These are phyloP conservation scores for Xiphophorus hellerii DNA, from an alignment of 2,113 vertebrate genomes.

Conservation along the genomic window DNA sequence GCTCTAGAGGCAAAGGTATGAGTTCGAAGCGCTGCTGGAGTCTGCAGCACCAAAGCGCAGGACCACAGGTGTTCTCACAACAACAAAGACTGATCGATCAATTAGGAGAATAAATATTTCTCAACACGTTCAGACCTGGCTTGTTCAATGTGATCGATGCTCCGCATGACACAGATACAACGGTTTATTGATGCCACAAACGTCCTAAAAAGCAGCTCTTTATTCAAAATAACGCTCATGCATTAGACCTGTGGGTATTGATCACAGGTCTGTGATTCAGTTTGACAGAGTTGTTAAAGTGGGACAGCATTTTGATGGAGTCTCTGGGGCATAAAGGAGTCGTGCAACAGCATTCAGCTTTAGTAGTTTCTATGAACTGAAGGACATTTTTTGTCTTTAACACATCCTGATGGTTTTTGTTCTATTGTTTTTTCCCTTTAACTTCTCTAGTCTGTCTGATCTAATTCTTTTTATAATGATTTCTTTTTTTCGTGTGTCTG, in stretches of 20 bases:
- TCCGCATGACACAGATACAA: slow-evolving; percentile 23
- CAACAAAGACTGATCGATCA: slow-evolving; percentile 45
- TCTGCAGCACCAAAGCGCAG: neutral
- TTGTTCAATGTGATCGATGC: slow-evolving; percentile 52
- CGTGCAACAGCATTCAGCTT: neutral
- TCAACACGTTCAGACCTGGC: slow-evolving; percentile 24
- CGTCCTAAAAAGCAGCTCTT: slow-evolving; percentile 38
- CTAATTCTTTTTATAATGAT: neutral
- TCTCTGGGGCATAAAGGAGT: slow-evolving; percentile 1
- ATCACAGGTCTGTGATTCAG: slow-evolving; percentile 40
- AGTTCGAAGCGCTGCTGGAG: slow-evolving; percentile 42
- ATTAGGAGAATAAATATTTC: slow-evolving; percentile 63
- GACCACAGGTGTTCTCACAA: slow-evolving; percentile 55
- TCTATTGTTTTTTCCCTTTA: neutral
- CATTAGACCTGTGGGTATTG: slow-evolving; percentile 32
- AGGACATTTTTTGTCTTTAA: slow-evolving; percentile 9
- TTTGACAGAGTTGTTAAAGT: slow-evolving; percentile 27
- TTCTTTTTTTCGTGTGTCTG: neutral
- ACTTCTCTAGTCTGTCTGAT: slow-evolving; percentile 1
- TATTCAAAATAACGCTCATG: slow-evolving; percentile 22
- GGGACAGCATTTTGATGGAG: slow-evolving; percentile 25
- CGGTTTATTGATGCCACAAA: slow-evolving; percentile 35
- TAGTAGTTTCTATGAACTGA: slow-evolving; percentile 6
- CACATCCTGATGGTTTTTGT: slow-evolving; percentile 16
- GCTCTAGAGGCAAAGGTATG: slow-evolving; percentile 18